Conservation (phyloP, 2,113 vertebrate genomes). For the Phainopepla nitens region DNA sequence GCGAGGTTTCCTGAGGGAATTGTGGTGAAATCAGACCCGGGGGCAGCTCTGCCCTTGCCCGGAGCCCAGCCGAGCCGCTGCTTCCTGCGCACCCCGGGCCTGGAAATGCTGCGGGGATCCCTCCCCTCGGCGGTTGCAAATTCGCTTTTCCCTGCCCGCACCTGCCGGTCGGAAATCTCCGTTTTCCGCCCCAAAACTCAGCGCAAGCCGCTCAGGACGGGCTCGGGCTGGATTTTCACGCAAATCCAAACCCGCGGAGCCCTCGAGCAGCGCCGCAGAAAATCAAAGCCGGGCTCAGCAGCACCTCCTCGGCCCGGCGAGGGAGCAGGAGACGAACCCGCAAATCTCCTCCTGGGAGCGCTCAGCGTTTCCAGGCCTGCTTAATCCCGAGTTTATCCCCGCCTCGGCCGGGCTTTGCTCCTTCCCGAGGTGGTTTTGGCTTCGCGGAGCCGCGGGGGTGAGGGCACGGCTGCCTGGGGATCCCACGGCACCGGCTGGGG, state of each 20-base stretch:
- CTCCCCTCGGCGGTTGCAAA: neutral
- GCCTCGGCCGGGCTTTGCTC: neutral
- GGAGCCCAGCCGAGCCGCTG: neutral
- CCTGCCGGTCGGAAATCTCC: neutral
- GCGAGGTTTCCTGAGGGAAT: neutral
- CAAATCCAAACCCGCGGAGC: neutral
- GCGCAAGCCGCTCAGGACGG: neutral
- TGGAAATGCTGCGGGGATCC: neutral
- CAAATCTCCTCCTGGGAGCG: neutral
- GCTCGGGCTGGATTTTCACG: neutral
- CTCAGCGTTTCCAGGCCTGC: neutral
- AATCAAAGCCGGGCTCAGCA: neutral
- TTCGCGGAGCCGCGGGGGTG: neutral
- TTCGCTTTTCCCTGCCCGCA: neutral
- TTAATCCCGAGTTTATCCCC: neutral
- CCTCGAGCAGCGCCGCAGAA: neutral
- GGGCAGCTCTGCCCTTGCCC: neutral
- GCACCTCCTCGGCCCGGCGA: neutral
- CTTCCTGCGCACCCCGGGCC: conserved; percentile 13
- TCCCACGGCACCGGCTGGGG: neutral
- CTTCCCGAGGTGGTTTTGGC: neutral
- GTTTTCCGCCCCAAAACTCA: accelerated
- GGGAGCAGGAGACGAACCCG: neutral
- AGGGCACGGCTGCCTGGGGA: neutral
- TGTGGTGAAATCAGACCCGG: neutral